Evolutionary conservation across 2,888 invertebrate species (phyloP).

Genomic region (Gryllus longicercus): DNA sequence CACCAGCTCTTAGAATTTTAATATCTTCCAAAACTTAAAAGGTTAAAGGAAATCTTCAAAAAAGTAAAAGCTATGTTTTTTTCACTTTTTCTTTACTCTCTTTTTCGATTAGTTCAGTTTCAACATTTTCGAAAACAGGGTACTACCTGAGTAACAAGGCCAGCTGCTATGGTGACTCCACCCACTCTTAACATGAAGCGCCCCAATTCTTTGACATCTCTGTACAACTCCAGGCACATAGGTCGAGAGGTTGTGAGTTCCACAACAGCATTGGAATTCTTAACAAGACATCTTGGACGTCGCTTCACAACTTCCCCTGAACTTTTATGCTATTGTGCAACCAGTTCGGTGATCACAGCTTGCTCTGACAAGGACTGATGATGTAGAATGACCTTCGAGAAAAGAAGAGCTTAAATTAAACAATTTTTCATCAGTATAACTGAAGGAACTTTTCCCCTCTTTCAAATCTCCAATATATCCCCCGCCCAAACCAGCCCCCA

Average conservation of each 20-base stretch:
- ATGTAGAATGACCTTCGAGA: constrained; percentile 68
- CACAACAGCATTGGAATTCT: constrained; percentile 87
- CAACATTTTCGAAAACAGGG: neutral
- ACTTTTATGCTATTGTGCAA: constrained; percentile 82
- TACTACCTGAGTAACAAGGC: constrained; percentile 73
- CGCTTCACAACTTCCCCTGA: constrained; percentile 88
- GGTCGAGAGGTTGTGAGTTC: constrained; percentile 80
- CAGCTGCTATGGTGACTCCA: constrained; percentile 93
- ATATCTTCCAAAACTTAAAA: too few relatives aligned
- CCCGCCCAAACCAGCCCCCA: neutral
- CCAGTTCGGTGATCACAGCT: constrained; percentile 80
- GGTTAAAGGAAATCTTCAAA: too few relatives aligned
- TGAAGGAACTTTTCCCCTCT: neutral
- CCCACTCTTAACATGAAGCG: constrained; percentile 87
- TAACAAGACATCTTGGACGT: constrained; percentile 82
- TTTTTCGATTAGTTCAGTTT: too few relatives aligned
- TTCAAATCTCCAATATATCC: neutral
- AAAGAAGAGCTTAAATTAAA: too few relatives aligned
- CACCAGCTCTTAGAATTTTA: too few relatives aligned
- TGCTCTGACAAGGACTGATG: constrained; percentile 91
- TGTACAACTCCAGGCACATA: constrained; percentile 85
- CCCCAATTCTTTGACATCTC: constrained; percentile 90
- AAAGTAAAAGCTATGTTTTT: too few relatives aligned
- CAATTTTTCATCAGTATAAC: too few relatives aligned
- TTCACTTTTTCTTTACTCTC: too few relatives aligned